Evolutionary conservation across 2,888 invertebrate genomes (phyloP).

Genomic region (Camponotus fellah): DNA sequence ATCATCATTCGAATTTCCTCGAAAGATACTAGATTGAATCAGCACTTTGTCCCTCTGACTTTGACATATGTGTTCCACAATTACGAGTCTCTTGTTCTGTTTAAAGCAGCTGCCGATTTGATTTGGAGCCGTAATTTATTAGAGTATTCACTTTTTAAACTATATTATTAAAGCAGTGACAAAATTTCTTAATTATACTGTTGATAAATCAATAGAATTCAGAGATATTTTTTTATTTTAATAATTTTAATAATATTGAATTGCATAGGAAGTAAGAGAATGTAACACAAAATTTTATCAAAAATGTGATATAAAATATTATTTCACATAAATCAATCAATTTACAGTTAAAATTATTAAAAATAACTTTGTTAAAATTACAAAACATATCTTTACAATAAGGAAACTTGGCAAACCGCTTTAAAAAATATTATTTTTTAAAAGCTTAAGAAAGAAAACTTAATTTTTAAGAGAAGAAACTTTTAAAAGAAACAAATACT

Average conservation of each 20-base stretch:
- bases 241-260: constrained; percentile 2
- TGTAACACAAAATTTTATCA: neutral
- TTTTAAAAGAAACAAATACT: neutral
- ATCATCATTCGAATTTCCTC: constrained; percentile 45
- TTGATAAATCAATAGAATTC: neutral
- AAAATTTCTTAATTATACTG: neutral
- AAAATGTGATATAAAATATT: neutral
- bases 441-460: neutral
- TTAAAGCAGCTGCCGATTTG: constrained; percentile 62
- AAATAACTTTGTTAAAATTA: neutral
- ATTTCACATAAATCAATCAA: neutral
- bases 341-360: neutral
- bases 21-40: constrained; percentile 57
- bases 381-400: neutral
- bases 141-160: constrained; percentile 8
- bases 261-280: neutral
- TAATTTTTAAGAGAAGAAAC: neutral
- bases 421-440: neutral
- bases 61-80: constrained; percentile 65
- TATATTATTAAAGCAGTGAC: constrained; percentile 7
- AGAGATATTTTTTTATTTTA: neutral
- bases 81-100: constrained; percentile 63
- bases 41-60: constrained; percentile 54
- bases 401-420: neutral
- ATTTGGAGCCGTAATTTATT: constrained; percentile 27